phyloP scores from a whole-genome alignment of 2,888 invertebrate genomes.

The Lucinisca nassula region DNA sequence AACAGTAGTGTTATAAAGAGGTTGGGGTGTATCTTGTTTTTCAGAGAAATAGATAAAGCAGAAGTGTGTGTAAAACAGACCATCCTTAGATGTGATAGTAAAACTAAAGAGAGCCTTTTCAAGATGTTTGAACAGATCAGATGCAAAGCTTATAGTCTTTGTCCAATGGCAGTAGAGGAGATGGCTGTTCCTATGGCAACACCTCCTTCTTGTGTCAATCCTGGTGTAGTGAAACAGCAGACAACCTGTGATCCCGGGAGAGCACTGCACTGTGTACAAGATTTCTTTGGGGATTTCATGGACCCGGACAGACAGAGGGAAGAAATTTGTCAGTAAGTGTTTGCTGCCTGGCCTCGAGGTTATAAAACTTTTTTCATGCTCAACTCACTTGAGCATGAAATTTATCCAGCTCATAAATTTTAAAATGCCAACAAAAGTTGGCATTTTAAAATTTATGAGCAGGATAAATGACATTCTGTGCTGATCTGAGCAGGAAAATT shows the following conservation, averaged over 20 bases:
- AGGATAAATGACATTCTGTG: too few relatives aligned
- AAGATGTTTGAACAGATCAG: constrained; percentile 37
- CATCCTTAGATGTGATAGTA: constrained; percentile 29
- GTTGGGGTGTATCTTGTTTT: too few relatives aligned
- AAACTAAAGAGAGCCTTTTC: constrained; percentile 12
- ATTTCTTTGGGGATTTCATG: neutral
- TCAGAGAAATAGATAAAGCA: neutral
- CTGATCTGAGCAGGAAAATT: too few relatives aligned
- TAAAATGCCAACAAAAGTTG: too few relatives aligned
- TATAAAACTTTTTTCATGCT: too few relatives aligned
- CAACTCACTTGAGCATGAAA: too few relatives aligned
- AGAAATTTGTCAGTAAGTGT: constrained; percentile 2
- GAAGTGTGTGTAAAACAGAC: constrained; percentile 47
- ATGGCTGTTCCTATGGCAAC: neutral
- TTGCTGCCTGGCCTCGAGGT: too few relatives aligned
- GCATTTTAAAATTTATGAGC: too few relatives aligned
- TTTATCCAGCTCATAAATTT: too few relatives aligned
- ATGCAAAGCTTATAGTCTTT: constrained; percentile 48
- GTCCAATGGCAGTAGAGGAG: constrained; percentile 36
- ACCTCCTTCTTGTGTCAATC: constrained; percentile 24
- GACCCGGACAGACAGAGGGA: neutral
- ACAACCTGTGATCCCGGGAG: constrained; percentile 3
- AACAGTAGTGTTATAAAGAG: too few relatives aligned
- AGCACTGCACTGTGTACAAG: constrained; percentile 25
- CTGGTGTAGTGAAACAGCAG: neutral